Evolutionary conservation across 2,113 vertebrate species (phyloP), one percentile per base, ranked within the genome.

Genomic region (Phrynosoma blainvillii): DNA sequence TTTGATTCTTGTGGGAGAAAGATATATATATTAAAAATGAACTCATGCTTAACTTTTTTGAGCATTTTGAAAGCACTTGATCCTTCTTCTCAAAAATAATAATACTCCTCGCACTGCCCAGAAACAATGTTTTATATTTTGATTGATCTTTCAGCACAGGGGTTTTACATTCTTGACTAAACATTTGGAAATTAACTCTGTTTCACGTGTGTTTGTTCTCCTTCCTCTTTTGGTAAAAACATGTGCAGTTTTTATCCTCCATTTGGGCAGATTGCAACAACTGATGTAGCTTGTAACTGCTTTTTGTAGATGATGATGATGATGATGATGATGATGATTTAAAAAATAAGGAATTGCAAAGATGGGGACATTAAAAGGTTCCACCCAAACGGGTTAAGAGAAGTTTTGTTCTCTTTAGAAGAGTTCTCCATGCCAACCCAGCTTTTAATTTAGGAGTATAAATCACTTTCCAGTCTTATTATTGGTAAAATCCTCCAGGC

Each of bases 391-490:
- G 93, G 91, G 94, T 95, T 95, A 94, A 96, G 79, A 62, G 52
- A 66, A 80, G 87, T 85, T 87, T 88, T 84, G 79, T 77, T 89
- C 93, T 94, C 88, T 77, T 89, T 93, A 92, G 92, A 87, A 0
- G 14, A 88, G 94, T 93, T 92, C 91, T 92, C 92, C 94, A 92
- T 73, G 89, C 94, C 85, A 75, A 87, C 77, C 94, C 94, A 94
- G 96, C 96, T 95, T 96, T 96, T 95, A 92, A 95, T 95, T 95
- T 92, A 56, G 90, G 93, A 93, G 89, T 94, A 95, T 96, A 96
- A 97, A 96, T 96, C 96, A 96, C 95, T 94, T 96, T 95, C 95
- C 95, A 94, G 92, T 93, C 93, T 94, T 93, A 89, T 95, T 94
- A 95, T 95, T 95, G 81, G 94, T 93, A 93, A 96, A 96, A 96